Evolutionary conservation across 2,888 invertebrate species (phyloP).

Genomic region (Ctena decussata): DNA sequence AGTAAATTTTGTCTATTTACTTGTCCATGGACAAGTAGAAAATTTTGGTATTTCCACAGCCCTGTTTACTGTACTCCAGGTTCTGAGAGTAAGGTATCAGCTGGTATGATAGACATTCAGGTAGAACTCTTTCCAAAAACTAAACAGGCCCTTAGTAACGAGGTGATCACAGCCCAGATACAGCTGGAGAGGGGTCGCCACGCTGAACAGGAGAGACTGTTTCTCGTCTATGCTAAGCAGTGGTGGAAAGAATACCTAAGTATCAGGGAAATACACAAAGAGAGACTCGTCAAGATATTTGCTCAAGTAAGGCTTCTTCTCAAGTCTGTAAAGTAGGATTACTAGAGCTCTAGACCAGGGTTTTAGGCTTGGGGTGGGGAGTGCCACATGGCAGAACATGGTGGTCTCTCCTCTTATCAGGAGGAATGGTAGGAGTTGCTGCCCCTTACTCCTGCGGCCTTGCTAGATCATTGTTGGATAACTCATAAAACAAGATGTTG

Average conservation of each 20-base stretch:
- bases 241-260: constrained; percentile 87
- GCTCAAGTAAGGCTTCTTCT: constrained; percentile 80
- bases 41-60: too few relatives aligned
- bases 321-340: too few relatives aligned
- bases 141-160: constrained; percentile 75
- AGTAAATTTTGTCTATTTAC: too few relatives aligned
- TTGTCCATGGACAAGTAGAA: too few relatives aligned
- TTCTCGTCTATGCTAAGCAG: constrained; percentile 87
- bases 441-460: too few relatives aligned
- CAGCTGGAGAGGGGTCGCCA: constrained; percentile 82
- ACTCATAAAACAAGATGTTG: too few relatives aligned
- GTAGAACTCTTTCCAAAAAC: constrained; percentile 84
- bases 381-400: too few relatives aligned
- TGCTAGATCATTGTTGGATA: too few relatives aligned
- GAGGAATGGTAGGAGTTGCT: too few relatives aligned
- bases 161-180: constrained; percentile 83
- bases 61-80: constrained; percentile 67
- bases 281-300: constrained; percentile 87
- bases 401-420: too few relatives aligned
- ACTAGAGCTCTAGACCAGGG: too few relatives aligned
- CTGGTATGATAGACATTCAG: constrained; percentile 85
- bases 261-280: constrained; percentile 83
- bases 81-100: constrained; percentile 83
- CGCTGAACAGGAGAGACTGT: constrained; percentile 86
- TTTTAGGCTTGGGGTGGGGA: too few relatives aligned